Base-by-base conservation (phyloP, 2,797 vertebrate species). In the Etheostoma perlongum region DNA sequence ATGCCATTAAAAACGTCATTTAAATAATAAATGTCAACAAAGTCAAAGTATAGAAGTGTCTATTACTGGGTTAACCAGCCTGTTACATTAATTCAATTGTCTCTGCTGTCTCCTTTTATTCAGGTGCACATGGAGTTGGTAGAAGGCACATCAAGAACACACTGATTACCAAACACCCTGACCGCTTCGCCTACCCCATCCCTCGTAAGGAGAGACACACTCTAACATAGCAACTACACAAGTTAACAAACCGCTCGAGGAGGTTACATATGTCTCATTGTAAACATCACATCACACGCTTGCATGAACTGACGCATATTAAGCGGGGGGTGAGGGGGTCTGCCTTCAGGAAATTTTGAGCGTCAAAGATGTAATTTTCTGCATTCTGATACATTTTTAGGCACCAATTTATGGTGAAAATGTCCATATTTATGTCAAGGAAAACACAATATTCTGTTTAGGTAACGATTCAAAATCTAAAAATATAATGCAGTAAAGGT, bases 61-160 rank as follows among this genome's bases (percentile, higher is more conserved):
- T 44, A 44, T 44, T 44, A 44, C 55, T 51, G 42, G 14, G 25
- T 4, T 25, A 12, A 40, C 13, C 49, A 4, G 14, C 0, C n/a
- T 65, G 19, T 46, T 33, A 40, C 10, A n/a, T 51, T 23, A 10
- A 66, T 16, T 25, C 1, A 9, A 1, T 42, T n/a, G 12, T 59
- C 30, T 78, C 9, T 58, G 42, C 42, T 49, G 16, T 83, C 4
- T 78, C 6, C 47, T 61, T 49, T 10, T 2, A 3, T 74, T 48
- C 89, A 99, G 98, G 98, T 90, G 98, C 98, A 15, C 98, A 99
- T 9, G 98, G 98, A 79, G 98, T 99, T 42, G 98, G 98, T 47
- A 96, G 98, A 90, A 95, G 98, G 94, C 98, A 99, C 94, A 99
- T 99, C 94, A 99, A 99, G 93, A 99, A 99, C 91, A 99, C 98